A percentile compares a stretch with the other conserved stretches of the same genome.
Conservation (phyloP, 2,888 invertebrate species). For the Melinaea marsaeus region DNA sequence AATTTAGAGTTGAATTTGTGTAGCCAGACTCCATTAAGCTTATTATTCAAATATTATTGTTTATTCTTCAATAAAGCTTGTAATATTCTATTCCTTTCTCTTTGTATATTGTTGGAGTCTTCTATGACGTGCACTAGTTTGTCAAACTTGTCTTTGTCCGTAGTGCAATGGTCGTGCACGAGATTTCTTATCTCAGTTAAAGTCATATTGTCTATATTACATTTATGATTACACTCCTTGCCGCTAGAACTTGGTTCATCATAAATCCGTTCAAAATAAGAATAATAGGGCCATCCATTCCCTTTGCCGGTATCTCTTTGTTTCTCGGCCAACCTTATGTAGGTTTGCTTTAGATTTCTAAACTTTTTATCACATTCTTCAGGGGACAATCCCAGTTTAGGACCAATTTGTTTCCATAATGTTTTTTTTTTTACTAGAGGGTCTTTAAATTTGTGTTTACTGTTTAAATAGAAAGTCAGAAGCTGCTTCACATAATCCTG, state of each 20-base stretch:
- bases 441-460: slow-evolving; percentile 60
- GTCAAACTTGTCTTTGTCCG: slow-evolving; percentile 54
- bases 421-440: slow-evolving; percentile 59
- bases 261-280: slow-evolving; percentile 64
- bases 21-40: background rate
- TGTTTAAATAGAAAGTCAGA: slow-evolving; percentile 59
- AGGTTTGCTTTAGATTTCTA: slow-evolving; percentile 68
- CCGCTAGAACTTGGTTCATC: slow-evolving; percentile 36
- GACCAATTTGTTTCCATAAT: slow-evolving; percentile 56
- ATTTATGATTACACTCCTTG: slow-evolving; percentile 30
- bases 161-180: slow-evolving; percentile 43
- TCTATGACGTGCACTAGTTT: slow-evolving; percentile 54
- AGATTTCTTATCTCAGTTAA: slow-evolving; percentile 50
- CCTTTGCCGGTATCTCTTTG: slow-evolving; percentile 49
- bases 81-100: slow-evolving; percentile 64
- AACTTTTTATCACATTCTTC: slow-evolving; percentile 69
- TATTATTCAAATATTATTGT: slow-evolving; percentile 31
- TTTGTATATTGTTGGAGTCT: slow-evolving; percentile 64
- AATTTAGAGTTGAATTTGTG: too few relatives aligned
- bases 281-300: slow-evolving; percentile 63
- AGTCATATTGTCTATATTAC: slow-evolving; percentile 41
- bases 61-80: slow-evolving; percentile 51
- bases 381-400: slow-evolving; percentile 52
- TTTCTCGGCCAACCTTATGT: slow-evolving; percentile 57
- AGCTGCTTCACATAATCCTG: slow-evolving; percentile 60